A percentile compares a stretch with the other conserved stretches of the same genome.
These are phyloP conservation scores for Vireo griseus DNA, from an alignment of 2,797 vertebrate species.

Conservation along the genomic window DNA sequence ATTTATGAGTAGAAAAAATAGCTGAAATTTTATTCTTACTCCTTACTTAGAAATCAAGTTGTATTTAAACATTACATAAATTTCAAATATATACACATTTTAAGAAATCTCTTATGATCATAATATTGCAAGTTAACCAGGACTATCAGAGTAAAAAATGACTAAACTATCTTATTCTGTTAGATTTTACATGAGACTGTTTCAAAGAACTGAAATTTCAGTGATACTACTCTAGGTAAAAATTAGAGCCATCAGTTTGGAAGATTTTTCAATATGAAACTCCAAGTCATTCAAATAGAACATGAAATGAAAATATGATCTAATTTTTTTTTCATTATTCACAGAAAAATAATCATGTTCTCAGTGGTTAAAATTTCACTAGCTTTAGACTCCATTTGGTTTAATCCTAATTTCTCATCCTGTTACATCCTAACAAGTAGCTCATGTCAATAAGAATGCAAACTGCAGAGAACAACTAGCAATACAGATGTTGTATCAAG, in stretches of 20 bases:
- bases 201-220: constrained; percentile 39
- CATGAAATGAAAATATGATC: neutral
- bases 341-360: neutral
- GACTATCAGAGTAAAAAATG: constrained; percentile 25
- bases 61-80: constrained; percentile 55
- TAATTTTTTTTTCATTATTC: neutral
- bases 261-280: neutral
- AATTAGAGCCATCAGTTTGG: constrained; percentile 3
- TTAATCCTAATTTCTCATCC: neutral
- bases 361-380: neutral
- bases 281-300: neutral
- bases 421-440: neutral
- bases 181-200: neutral
- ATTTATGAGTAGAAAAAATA: constrained; percentile 59
- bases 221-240: neutral
- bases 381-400: neutral
- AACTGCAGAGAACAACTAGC: neutral
- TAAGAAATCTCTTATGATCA: constrained; percentile 12
- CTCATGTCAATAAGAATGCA: neutral
- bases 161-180: neutral
- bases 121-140: constrained; percentile 22
- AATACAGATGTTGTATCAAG: neutral
- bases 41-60: constrained; percentile 44
- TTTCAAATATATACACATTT: constrained; percentile 27
- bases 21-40: constrained; percentile 6